Percentiles rank a stretch among this genome's conserved stretches.
Conservation (phyloP, 2,797 vertebrate species). For the Parambassis ranga region DNA sequence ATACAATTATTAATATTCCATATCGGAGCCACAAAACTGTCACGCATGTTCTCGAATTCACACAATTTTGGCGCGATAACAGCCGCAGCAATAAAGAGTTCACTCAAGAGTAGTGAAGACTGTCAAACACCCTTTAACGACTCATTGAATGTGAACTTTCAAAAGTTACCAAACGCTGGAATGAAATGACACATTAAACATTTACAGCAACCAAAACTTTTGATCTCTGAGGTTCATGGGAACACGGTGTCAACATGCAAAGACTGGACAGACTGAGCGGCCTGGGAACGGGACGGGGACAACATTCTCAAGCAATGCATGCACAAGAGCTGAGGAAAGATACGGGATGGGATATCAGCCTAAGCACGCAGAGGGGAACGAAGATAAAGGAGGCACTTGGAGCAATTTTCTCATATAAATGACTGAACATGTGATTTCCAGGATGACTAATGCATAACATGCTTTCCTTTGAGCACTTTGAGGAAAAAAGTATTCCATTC, state of each 20-base stretch:
- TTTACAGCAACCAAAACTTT: slow-evolving; percentile 14
- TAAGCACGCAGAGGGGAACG: not conserved
- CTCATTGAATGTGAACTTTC: too few species aligned
- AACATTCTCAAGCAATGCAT: slow-evolving; percentile 66
- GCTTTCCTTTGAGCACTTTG: slow-evolving; percentile 20
- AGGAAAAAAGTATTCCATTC: slow-evolving; percentile 7
- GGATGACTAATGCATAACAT: slow-evolving; percentile 32
- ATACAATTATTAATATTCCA: slow-evolving; percentile 34
- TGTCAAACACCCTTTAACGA: too few species aligned
- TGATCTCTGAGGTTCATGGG: slow-evolving; percentile 8
- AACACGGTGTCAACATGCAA: slow-evolving; percentile 36
- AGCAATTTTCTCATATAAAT: slow-evolving; percentile 45
- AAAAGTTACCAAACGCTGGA: too few species aligned
- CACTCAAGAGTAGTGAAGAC: not conserved
- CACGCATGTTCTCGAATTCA: slow-evolving; percentile 1
- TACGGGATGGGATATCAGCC: slow-evolving; percentile 42
- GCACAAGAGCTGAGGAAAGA: slow-evolving; percentile 43
- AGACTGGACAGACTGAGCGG: slow-evolving; percentile 5
- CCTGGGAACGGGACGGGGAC: slow-evolving; percentile 43
- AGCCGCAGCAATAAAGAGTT: not conserved
- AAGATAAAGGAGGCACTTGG: slow-evolving; percentile 36
- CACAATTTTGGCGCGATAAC: slow-evolving; percentile 3
- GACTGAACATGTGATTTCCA: slow-evolving; percentile 53
- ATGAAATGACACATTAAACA: not conserved
- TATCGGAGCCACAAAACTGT: slow-evolving; percentile 11